These are phyloP conservation scores for Drosophila leonis DNA, from an alignment of 2,888 invertebrate genomes.

Conservation along the genomic window DNA sequence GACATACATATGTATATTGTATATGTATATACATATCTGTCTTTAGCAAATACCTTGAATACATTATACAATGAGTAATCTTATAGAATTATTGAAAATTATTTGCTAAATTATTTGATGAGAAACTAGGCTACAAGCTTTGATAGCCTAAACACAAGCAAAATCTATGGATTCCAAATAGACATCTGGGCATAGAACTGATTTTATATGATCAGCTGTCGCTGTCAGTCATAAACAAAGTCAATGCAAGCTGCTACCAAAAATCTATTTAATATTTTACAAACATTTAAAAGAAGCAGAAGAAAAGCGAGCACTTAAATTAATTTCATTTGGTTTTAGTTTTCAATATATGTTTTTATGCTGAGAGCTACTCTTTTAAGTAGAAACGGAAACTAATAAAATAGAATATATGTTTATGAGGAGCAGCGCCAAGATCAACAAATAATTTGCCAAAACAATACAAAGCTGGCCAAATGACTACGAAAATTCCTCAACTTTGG, in stretches of 20 bases:
- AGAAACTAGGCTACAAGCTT: neutral
- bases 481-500: slow-evolving; percentile 31
- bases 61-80: neutral
- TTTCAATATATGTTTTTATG: slow-evolving; percentile 57
- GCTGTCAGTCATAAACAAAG: slow-evolving; percentile 53
- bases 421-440: slow-evolving; percentile 48
- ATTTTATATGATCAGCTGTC: slow-evolving; percentile 57
- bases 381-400: slow-evolving; percentile 76
- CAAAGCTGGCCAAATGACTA: slow-evolving; percentile 49
- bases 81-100: neutral
- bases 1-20: too few relatives aligned
- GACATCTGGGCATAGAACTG: slow-evolving; percentile 39
- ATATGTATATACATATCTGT: too few relatives aligned
- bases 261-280: slow-evolving; percentile 17
- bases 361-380: slow-evolving; percentile 45
- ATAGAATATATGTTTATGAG: slow-evolving; percentile 63
- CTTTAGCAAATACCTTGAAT: too few relatives aligned
- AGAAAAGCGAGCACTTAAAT: slow-evolving; percentile 45
- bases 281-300: slow-evolving; percentile 26
- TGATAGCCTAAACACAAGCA: slow-evolving; percentile 11
- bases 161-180: slow-evolving; percentile 42
- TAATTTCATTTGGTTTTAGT: slow-evolving; percentile 40
- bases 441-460: slow-evolving; percentile 55
- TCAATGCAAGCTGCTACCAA: slow-evolving; percentile 12
- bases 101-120: neutral